Evolutionary conservation across 2,888 invertebrate species (phyloP), one percentile per base, ranked within the genome.

Genomic region (Eulithis testata): DNA sequence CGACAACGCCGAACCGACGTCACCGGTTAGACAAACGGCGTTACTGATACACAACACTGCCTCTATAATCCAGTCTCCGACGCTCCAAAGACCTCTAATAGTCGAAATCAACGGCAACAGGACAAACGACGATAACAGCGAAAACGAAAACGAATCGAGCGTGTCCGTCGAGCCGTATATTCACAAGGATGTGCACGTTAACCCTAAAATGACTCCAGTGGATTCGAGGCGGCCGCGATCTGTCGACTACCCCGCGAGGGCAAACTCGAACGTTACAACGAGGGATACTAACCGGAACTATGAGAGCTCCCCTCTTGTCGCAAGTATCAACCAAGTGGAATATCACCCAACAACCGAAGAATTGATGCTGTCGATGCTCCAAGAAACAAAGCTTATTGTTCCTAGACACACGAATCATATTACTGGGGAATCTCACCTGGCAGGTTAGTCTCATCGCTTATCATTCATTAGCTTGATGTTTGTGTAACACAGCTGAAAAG

Each of bases 141-240:
- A 88, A 71, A 83, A 82, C 74, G 90, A 89, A 71, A 84, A 83
- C 74, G 90, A 89, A 71, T 71, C 80, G 51, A 83, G 77, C 67
- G 79, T 75, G 61, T 75, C 86, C n/a, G 77, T 78, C 6, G 91
- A 91, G 66, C 88, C 89, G 7, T 93, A 93, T 56, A 93, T 93
- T 21, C 93, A 93, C 71, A 94, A 94, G 72, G 93, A 94, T 65
- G 93, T 94, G 31, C 93, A 94, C 66, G 88, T 94, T 0, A 94
- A 94, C 69, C 93, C 93, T n/a, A 93, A 93, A 71, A 94, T 94
- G 93, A 93, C 93, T 36, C 91, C 92, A 0, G 91, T 91, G 44
- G 92, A 92, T 65, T 68, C 82, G 7, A 79, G 93, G 51, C 79
- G 93, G 68, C 93, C 92, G 47, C 83, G 89, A 0, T 92, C 93